Conservation (phyloP, 2,797 vertebrate species). For the Lutjanus argentimaculatus region DNA sequence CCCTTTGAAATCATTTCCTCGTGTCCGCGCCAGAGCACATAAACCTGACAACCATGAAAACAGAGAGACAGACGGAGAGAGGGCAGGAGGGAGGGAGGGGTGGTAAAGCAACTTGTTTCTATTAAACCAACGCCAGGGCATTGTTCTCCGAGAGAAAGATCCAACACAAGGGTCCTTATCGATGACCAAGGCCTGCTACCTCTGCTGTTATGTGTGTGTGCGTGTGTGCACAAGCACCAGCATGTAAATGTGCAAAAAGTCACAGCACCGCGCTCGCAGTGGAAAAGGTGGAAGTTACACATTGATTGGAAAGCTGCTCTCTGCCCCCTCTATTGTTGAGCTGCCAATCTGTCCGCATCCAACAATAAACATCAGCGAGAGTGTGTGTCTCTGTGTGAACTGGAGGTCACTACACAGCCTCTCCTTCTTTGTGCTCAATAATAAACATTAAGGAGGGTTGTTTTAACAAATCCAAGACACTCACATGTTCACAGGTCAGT, state of each 20-base stretch:
- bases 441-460: slow-evolving; percentile 55
- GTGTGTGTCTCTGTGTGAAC: slow-evolving; percentile 39
- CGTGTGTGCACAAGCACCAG: not conserved
- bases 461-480: slow-evolving; percentile 13
- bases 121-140: slow-evolving; percentile 22
- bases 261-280: not conserved
- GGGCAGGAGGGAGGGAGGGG: too few species aligned
- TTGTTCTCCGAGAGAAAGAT: slow-evolving; percentile 58
- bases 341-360: slow-evolving; percentile 54
- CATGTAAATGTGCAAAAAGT: slow-evolving; percentile 31
- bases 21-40: slow-evolving; percentile 15
- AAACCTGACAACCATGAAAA: slow-evolving; percentile 35
- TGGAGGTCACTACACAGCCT: slow-evolving; percentile 57
- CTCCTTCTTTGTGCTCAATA: slow-evolving; percentile 39
- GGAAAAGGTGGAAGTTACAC: slow-evolving; percentile 49
- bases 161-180: slow-evolving; percentile 21
- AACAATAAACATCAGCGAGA: slow-evolving; percentile 60
- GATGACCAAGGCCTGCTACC: slow-evolving; percentile 3
- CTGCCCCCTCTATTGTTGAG: slow-evolving; percentile 54
- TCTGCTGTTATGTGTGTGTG: not conserved
- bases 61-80: slow-evolving; percentile 11
- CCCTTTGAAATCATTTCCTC: slow-evolving; percentile 29
- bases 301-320: slow-evolving; percentile 61
- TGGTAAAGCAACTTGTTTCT: slow-evolving; percentile 36
- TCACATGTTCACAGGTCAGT: slow-evolving; percentile 18